Conservation (phyloP, 2,797 vertebrate genomes). For the Ispidina picta region DNA sequence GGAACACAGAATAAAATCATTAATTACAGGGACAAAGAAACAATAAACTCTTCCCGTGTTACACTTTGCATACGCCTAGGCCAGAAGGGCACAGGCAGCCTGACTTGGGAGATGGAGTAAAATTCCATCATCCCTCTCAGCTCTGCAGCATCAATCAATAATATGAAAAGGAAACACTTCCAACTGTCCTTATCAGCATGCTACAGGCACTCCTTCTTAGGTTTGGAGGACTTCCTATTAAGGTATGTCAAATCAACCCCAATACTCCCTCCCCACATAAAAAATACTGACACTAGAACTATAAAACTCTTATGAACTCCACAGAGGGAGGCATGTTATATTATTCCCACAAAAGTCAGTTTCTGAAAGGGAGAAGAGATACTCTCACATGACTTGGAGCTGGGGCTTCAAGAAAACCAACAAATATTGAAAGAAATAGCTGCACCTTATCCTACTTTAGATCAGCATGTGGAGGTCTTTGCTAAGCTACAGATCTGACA, state of each 20-base stretch:
- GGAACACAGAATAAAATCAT: conserved; percentile 21
- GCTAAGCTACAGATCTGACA: not conserved
- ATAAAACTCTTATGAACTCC: not conserved
- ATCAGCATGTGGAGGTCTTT: not conserved
- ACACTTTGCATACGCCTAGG: not conserved
- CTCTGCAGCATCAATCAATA: not conserved
- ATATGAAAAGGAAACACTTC: not conserved
- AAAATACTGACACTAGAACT: not conserved
- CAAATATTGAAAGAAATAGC: not conserved
- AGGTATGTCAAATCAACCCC: not conserved
- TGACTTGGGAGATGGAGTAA: not conserved
- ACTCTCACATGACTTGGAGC: not conserved
- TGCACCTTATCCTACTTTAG: not conserved
- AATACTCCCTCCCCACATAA: not conserved
- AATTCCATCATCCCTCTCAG: not conserved
- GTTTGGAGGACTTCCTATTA: not conserved
- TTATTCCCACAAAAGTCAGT: not conserved
- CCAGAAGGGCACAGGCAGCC: not conserved
- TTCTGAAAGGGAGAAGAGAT: not conserved
- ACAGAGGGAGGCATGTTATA: not conserved
- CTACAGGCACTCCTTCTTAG: not conserved
- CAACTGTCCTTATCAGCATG: rapidly evolving
- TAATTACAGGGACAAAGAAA: conserved; percentile 21
- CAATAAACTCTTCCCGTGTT: not conserved
- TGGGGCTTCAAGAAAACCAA: not conserved